Evolutionary conservation across 2,797 vertebrate genomes (phyloP), one percentile per base, ranked within the genome.

Genomic region (Chaetophractus vellerosus): DNA sequence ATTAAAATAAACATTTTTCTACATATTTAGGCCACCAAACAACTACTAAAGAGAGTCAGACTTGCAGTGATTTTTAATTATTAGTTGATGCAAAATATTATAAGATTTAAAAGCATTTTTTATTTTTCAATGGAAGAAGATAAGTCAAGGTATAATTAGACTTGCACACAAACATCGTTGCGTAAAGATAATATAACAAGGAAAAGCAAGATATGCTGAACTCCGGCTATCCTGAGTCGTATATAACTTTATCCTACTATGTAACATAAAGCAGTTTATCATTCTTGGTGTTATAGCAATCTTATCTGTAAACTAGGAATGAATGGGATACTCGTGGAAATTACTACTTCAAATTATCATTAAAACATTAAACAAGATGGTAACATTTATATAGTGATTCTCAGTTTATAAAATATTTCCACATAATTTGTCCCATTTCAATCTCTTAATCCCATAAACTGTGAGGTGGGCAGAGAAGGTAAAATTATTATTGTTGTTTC

Each of bases 371-470:
- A 68, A 81, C 19, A 94, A 59, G 18, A 94, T 61, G 33, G 18
- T 78, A 92, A 75, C 63, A 90, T 88, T 82, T 95, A n/a, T 87
- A 64, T 33, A 61, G 61, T 36, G 14, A 18, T 72, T 72, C 45
- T 90, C 50, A 15, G 28, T 50, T 91, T 95, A 72, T 45, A 90
- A 83, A 93, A 48, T 72, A 94, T 68, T 93, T 95, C 89, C n/a
- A 61, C 31, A 55, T 57, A 63, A 72, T 84, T 88, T 74, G 90
- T 66, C 45, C 41, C 16, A 86, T 66, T 94, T 91, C 84, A 90
- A 48, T 75, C 26, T 89, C 50, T 96, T 57, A 96, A 55, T 23
- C 11, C 26, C 90, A 19, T 91, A 94, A 91, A n/a, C 28, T 74
- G 7, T 78, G 45, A 80, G 50, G 36, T 33, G 92, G 81, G 78